Base-by-base conservation (phyloP, 2,797 vertebrate genomes). In the Enteromius fasciolatus region DNA sequence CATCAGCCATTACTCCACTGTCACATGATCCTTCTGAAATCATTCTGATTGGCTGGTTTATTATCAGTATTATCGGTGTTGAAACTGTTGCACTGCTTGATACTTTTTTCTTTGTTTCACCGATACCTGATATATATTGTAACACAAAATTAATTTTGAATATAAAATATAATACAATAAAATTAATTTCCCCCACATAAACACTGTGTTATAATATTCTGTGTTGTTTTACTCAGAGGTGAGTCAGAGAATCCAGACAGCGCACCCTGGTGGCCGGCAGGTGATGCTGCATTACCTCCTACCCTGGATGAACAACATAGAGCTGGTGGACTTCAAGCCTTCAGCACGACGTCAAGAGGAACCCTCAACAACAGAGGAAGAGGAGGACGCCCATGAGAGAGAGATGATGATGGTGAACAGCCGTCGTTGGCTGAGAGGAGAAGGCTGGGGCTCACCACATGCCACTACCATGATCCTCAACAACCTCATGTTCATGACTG, bases 401-500 rank as follows among this genome's bases (percentile, higher is more conserved):
- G 97, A 98, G 52, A 90, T 96, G 46, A 94, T 98, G 84, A 99
- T 99, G 98, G 95, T 98, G 82, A 99, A 97, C 77, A 98, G 97
- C 87, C 93, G 98, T 5, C 95, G 98, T 73, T 99, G 98, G 98
- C 92, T 99, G 0, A 93, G 94, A 78, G 98, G 98, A 86, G 97
- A 99, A 87, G 98, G 98, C 86, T 99, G 98, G 98, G 98, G 98
- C 3, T 99, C 98, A 4, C 97, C 97, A 0, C 97, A 97, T 59
- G 98, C 98, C 80, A 99, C 98, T 25, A 95, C 97, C 75, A 98
- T 99, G 97, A 97, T 99, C 93, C 93, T 99, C 86, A 99, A 99
- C 94, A 99, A 99, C 87, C 96, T 99, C 61, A 98, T 99, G 97
- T 99, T 99, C 90, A 99, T 99, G 96, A 99, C 98, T 0, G 98